Conservation (phyloP, 2,797 vertebrate species). For the Chelidonichthys spinosus region DNA sequence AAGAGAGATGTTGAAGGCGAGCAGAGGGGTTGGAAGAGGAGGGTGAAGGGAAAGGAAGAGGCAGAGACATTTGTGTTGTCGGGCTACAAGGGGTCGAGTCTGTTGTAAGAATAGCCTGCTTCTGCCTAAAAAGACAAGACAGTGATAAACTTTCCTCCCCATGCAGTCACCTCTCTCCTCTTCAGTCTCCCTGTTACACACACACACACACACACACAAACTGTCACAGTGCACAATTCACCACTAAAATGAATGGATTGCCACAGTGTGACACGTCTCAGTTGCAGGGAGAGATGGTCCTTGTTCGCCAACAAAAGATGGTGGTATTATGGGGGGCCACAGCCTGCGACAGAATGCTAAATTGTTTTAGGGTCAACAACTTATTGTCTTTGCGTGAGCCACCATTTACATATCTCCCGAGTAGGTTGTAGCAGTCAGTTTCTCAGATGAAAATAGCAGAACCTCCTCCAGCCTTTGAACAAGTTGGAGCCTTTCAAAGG, state of each 20-base stretch:
- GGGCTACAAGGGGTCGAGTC: conserved; percentile 81
- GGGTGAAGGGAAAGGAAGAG: conserved; percentile 64
- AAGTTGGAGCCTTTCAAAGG: conserved; percentile 15
- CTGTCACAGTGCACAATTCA: conserved; percentile 79
- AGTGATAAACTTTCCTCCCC: conserved; percentile 92
- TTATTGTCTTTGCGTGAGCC: conserved; percentile 85
- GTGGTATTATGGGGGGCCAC: conserved; percentile 80
- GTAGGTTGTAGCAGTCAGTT: conserved; percentile 28
- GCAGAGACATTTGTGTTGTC: conserved; percentile 83
- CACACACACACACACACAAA: conserved; percentile 48
- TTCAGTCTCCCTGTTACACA: conserved; percentile 35
- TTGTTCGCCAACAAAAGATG: conserved; percentile 85
- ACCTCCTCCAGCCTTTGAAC: conserved; percentile 30
- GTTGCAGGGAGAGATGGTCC: conserved; percentile 84
- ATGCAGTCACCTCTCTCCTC: conserved; percentile 75
- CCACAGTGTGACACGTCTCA: conserved; percentile 87
- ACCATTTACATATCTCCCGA: conserved; percentile 66
- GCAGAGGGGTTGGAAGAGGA: conserved; percentile 48
- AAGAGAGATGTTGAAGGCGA: conserved; percentile 71
- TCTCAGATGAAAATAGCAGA: conserved; percentile 38
- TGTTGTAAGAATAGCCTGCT: conserved; percentile 85
- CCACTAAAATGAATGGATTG: conserved; percentile 90
- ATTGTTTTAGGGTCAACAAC: conserved; percentile 88
- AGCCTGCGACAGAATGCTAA: conserved; percentile 86
- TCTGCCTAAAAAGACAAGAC: conserved; percentile 89